Percentiles rank a stretch among this genome's conserved stretches.
phyloP scores from a whole-genome alignment of 2,113 vertebrate species.

The Butorides virescens region DNA sequence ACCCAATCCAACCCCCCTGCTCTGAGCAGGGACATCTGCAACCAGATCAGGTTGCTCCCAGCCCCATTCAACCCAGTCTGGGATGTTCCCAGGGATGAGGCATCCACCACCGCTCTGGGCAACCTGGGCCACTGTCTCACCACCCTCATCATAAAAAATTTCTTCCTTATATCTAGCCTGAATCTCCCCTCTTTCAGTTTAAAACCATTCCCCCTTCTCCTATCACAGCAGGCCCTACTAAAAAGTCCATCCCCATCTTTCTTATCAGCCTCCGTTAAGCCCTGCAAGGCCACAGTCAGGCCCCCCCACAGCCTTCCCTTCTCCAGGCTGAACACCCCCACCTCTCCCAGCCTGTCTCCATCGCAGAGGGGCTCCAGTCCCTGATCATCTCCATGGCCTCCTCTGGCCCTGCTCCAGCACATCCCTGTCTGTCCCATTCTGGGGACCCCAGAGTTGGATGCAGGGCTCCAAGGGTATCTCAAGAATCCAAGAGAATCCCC shows the following conservation, averaged over 20 bases:
- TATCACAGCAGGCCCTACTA: fast-evolving
- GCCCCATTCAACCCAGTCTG: fast-evolving
- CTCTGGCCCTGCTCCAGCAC: not conserved
- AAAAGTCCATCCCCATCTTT: not conserved
- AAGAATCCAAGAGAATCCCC: not conserved
- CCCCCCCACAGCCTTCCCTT: not conserved
- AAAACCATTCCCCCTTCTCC: no score
- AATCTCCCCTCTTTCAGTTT: not conserved
- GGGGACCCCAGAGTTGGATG: fast-evolving
- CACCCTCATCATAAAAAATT: fast-evolving
- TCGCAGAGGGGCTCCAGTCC: not conserved
- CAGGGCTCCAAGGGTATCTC: no score
- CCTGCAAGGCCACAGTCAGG: fast-evolving
- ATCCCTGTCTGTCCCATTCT: fast-evolving
- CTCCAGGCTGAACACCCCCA: not conserved
- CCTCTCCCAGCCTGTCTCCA: not conserved
- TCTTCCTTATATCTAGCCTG: not conserved
- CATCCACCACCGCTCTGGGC: not conserved
- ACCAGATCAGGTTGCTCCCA: not conserved
- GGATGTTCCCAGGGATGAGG: not conserved
- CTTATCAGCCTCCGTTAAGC: fast-evolving
- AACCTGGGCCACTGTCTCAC: fast-evolving
- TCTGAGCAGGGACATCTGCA: fast-evolving
- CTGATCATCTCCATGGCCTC: fast-evolving
- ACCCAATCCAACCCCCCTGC: not conserved